Evolutionary conservation across 2,888 invertebrate genomes (phyloP), one percentile per base, ranked within the genome.

Genomic region (Pollenia labialis): DNA sequence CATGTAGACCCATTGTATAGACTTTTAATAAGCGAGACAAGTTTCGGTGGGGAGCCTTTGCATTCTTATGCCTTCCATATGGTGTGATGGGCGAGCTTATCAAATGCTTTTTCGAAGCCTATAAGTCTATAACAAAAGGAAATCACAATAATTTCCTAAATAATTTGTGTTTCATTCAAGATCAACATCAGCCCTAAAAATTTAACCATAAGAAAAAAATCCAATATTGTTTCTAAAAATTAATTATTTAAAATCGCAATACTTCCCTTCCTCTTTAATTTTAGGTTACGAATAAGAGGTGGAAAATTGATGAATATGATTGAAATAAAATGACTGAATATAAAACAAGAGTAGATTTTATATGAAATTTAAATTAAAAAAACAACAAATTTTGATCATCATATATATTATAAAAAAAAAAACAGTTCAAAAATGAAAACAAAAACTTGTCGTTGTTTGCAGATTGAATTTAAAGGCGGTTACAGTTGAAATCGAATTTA

Each of bases 401-500:
- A 60, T 66, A 4, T 44, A 64, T 46, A n/a, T 48, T 69, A 1
- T 23, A 58, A 46, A 1, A 48, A 44, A 64, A 81, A 46, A 18
- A 54, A 62, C 52, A 54, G 1, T 8, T 3, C 23, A 66, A 32
- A 54, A 46, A 69, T 16, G 50, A 18, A 23, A 42, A 44, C 7
- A 68, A 58, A 54, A 56, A 50, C 8, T 68, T 1, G 40, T 81
- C 46, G 62, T 71, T 87, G 84, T 84, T 83, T 81, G 76, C 60
- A 77, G 76, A 81, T 84, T 81, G 81, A 69, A 84, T 74, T 89
- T 87, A 89, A 89, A 89, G 90, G 90, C 89, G 90, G 90, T 89
- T 90, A 88, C 90, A 89, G 90, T 90, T 90, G 90, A 90, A 90
- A 90, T 89, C 89, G 89, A 90, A 90, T 90, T 90, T 90, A 89